Evolutionary conservation across 2,888 invertebrate genomes (phyloP), one percentile per base, ranked within the genome.

Genomic region (Limnephilus auricula): DNA sequence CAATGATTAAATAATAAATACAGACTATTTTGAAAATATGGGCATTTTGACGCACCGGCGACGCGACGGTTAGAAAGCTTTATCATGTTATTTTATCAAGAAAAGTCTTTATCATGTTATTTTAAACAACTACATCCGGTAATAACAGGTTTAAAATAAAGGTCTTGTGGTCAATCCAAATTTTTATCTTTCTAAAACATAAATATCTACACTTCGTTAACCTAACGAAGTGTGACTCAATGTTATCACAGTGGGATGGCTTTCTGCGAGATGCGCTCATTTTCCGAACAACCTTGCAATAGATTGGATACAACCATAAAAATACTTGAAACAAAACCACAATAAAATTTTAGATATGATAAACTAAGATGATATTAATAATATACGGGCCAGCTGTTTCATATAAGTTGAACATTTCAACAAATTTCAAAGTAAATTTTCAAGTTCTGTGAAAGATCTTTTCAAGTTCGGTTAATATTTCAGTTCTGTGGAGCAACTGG

Each of bases 121-220:
- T 40, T 86, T 85, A 45, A 2, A 82, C 34, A 50, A 86, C 65
- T 31, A 86, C 86, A 86, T 86, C 86, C 86, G 45, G 86, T 86
- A 31, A 65, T 86, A 65, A 86, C 31, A 18, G 50, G 32, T 86
- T 86, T 32, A 86, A 86, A 86, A 86, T 32, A 45, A 86, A 50
- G 31, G 30, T 65, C 32, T 50, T 86, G 86, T 45, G 50, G 86
- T 86, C 45, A 86, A 86, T 86, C 31, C 9, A 18, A 80, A 2
- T 65, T 65, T 65, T 65, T 65, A 65, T 65, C 65, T 65, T 65
- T 65, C 6, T 0, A 50, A 50, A 50, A 18, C 18, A 50, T 50
- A 50, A 50, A 50, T 25, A n/a, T n/a, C n/a, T n/a, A 50, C 65
- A 65, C 65, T 25, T n/a, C 25, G 25, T 6, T 65, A 25, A 65